Evolutionary conservation across 2,797 vertebrate species (phyloP).

Genomic region (Mus spretus): DNA sequence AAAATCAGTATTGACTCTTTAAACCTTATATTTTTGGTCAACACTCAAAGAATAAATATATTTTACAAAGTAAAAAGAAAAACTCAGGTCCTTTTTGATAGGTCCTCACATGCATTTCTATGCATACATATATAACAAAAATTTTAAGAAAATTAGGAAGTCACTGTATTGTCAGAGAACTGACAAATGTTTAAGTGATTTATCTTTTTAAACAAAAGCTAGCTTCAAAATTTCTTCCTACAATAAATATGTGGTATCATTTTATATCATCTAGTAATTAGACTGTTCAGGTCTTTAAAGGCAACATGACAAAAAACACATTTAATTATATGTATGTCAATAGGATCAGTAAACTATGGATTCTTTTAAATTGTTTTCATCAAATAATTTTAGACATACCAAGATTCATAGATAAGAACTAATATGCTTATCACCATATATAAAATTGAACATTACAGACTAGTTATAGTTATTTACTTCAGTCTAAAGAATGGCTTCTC

Average conservation of each 20-base stretch:
- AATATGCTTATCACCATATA: not conserved
- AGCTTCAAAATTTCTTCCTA: slow-evolving; percentile 86
- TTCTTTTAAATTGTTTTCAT: not conserved
- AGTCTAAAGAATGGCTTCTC: not conserved
- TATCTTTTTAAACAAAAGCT: slow-evolving; percentile 79
- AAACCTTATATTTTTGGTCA: slow-evolving; percentile 88
- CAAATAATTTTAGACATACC: not conserved
- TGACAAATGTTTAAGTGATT: slow-evolving; percentile 84
- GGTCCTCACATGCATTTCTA: slow-evolving; percentile 79
- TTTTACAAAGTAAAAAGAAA: slow-evolving; percentile 70
- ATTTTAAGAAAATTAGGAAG: slow-evolving; percentile 41
- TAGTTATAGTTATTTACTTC: not conserved
- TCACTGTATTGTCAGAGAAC: slow-evolving; percentile 72
- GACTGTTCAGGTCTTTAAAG: not conserved
- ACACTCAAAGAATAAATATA: slow-evolving; percentile 84
- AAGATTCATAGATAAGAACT: not conserved
- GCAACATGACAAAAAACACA: not conserved
- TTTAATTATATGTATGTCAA: not conserved
- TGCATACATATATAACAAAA: not conserved
- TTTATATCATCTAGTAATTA: not conserved
- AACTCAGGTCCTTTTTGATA: slow-evolving; percentile 84
- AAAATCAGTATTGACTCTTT: slow-evolving; percentile 88
- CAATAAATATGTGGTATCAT: slow-evolving; percentile 69
- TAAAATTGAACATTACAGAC: not conserved
- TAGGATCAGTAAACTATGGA: not conserved